phyloP scores from a whole-genome alignment of 2,797 vertebrate species.

The Geotria australis region DNA sequence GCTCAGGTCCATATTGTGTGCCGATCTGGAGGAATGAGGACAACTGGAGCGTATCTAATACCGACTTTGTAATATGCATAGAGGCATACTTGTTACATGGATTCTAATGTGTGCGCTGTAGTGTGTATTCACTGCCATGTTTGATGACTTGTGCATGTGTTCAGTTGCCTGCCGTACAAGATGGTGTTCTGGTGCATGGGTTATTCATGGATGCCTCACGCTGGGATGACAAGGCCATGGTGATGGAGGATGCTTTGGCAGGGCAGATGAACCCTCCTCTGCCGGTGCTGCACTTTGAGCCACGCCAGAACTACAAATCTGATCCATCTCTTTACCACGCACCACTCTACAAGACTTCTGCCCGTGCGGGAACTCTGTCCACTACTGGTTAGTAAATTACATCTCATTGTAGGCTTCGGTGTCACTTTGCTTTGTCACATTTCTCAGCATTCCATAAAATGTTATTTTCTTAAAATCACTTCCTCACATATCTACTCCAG shows the following conservation, averaged over 20 bases:
- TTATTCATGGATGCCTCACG: slow-evolving; percentile 34
- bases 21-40: no score
- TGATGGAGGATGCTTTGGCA: slow-evolving; percentile 21
- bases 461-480: no score
- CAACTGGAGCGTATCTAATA: no score
- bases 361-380: slow-evolving; percentile 26
- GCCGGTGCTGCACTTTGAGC: slow-evolving; percentile 43
- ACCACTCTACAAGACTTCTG: slow-evolving; percentile 33
- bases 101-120: no score
- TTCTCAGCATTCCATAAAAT: no score
- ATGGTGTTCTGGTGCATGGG: slow-evolving; percentile 27
- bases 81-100: no score
- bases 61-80: no score
- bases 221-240: slow-evolving; percentile 23
- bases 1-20: no score
- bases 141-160: neutral
- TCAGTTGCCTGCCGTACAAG: slow-evolving; percentile 20
- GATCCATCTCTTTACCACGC: slow-evolving; percentile 15
- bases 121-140: no score
- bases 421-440: neutral
- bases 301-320: slow-evolving; percentile 25
- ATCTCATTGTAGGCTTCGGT: neutral
- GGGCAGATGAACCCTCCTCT: slow-evolving; percentile 22
- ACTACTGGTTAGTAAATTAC: slow-evolving; percentile 16
- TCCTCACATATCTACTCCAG: neutral